These are phyloP conservation scores for Misgurnus anguillicaudatus DNA, from an alignment of 2,113 vertebrate genomes.

Conservation along the genomic window DNA sequence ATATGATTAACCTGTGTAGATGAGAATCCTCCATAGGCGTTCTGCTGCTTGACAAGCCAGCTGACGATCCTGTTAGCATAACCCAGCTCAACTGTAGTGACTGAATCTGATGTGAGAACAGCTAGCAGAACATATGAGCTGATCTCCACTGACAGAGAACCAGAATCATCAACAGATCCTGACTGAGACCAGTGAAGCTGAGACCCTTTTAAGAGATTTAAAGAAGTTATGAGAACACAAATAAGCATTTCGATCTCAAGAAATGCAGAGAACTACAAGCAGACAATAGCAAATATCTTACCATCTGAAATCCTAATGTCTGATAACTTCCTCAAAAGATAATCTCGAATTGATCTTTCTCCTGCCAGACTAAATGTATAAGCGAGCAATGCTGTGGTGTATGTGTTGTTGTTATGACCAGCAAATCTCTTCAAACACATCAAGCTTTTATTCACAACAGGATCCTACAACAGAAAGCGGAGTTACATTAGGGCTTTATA, in stretches of 20 bases:
- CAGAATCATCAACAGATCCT: slow-evolving; percentile 33
- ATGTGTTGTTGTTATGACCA: slow-evolving; percentile 62
- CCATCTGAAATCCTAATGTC: slow-evolving; percentile 51
- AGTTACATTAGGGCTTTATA: not conserved
- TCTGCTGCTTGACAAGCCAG: slow-evolving; percentile 76
- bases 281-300: slow-evolving; percentile 1
- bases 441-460: slow-evolving; percentile 69
- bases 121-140: slow-evolving; percentile 69
- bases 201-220: not conserved
- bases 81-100: slow-evolving; percentile 61
- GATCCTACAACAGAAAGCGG: slow-evolving; percentile 63
- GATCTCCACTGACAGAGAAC: slow-evolving; percentile 68
- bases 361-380: slow-evolving; percentile 84
- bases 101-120: slow-evolving; percentile 55
- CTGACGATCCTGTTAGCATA: slow-evolving; percentile 66
- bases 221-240: not conserved
- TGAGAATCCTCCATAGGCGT: slow-evolving; percentile 76
- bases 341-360: slow-evolving; percentile 64
- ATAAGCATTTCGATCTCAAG: not conserved
- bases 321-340: slow-evolving; percentile 62
- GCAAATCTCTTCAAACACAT: slow-evolving; percentile 68
- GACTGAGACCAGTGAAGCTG: slow-evolving; percentile 52
- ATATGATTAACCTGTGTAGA: slow-evolving; percentile 74
- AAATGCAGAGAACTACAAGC: not conserved
- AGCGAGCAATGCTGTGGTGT: slow-evolving; percentile 80